Conservation (phyloP, 2,797 vertebrate genomes). For the Lutra lutra region DNA sequence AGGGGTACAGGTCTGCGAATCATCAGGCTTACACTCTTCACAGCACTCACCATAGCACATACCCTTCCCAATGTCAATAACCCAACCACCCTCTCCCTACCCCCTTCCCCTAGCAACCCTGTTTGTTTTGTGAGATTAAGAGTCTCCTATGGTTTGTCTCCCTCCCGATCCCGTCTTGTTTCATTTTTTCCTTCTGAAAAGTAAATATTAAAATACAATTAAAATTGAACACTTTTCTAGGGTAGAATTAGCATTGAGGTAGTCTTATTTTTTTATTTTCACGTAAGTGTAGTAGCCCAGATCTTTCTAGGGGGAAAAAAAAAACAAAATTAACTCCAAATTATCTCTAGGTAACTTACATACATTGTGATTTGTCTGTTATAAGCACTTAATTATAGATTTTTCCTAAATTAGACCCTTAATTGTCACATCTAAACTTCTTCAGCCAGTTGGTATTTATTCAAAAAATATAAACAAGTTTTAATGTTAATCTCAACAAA, state of each 20-base stretch:
- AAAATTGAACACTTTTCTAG: background rate
- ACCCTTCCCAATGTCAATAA: too few relatives aligned
- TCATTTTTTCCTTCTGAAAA: background rate
- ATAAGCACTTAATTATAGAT: background rate
- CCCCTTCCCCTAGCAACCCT: too few relatives aligned
- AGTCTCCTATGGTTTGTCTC: too few relatives aligned
- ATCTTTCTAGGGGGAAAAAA: background rate
- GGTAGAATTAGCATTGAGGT: background rate
- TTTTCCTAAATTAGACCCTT: background rate
- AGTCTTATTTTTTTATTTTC: background rate
- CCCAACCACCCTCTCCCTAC: too few relatives aligned
- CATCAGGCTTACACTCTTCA: too few relatives aligned
- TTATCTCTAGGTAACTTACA: background rate
- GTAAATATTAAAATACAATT: constrained; percentile 28
- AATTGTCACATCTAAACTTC: background rate
- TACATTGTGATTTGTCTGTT: background rate
- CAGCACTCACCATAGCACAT: too few relatives aligned
- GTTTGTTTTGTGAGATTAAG: too few relatives aligned
- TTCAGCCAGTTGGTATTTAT: background rate
- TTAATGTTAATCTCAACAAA: constrained; percentile 54
- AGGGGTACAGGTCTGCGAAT: too few relatives aligned
- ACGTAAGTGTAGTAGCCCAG: background rate
- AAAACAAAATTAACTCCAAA: background rate
- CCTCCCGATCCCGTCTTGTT: too few relatives aligned
- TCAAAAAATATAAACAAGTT: background rate